Conservation (phyloP, 2,113 vertebrate genomes). For the Carassius auratus region DNA sequence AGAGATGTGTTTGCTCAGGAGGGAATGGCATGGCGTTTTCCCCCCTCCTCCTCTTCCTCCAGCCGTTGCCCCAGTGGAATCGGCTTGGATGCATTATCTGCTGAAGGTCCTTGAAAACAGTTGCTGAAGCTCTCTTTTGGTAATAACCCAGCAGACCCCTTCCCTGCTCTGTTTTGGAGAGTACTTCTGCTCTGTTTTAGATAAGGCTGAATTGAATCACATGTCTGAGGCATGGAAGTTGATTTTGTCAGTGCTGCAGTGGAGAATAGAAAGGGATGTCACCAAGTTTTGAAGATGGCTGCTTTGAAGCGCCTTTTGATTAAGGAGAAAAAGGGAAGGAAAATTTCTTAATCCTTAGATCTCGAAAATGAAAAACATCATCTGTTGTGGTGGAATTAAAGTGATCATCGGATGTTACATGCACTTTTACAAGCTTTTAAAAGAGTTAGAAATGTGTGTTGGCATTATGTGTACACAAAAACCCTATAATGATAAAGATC, state of each 20-base stretch:
- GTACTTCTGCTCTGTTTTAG: slow-evolving; percentile 25
- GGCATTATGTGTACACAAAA: too few relatives aligned
- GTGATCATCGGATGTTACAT: too few relatives aligned
- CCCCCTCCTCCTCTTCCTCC: slow-evolving; percentile 13
- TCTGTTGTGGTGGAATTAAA: too few relatives aligned
- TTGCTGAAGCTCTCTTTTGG: slow-evolving; percentile 53
- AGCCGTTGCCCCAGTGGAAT: slow-evolving; percentile 48
- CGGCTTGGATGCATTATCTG: slow-evolving; percentile 62
- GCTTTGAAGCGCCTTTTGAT: not conserved
- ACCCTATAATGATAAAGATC: too few relatives aligned
- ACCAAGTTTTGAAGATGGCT: not conserved
- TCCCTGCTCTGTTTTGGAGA: slow-evolving; percentile 42
- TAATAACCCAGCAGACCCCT: slow-evolving; percentile 41
- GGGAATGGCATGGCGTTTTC: slow-evolving; percentile 6
- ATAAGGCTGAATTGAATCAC: slow-evolving; percentile 31
- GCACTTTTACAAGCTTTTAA: too few relatives aligned
- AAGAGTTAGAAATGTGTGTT: too few relatives aligned
- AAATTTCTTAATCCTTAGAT: not conserved
- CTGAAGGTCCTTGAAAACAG: slow-evolving; percentile 61
- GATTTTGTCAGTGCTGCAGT: slow-evolving; percentile 29
- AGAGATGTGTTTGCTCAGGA: not conserved
- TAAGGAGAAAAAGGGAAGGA: not conserved
- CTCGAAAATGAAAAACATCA: too few relatives aligned
- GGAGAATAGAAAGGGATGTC: slow-evolving; percentile 16
- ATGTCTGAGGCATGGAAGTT: slow-evolving; percentile 21